Evolutionary conservation across 2,113 vertebrate species (phyloP), one percentile per base, ranked within the genome.

Genomic region (Tringa solitaria): DNA sequence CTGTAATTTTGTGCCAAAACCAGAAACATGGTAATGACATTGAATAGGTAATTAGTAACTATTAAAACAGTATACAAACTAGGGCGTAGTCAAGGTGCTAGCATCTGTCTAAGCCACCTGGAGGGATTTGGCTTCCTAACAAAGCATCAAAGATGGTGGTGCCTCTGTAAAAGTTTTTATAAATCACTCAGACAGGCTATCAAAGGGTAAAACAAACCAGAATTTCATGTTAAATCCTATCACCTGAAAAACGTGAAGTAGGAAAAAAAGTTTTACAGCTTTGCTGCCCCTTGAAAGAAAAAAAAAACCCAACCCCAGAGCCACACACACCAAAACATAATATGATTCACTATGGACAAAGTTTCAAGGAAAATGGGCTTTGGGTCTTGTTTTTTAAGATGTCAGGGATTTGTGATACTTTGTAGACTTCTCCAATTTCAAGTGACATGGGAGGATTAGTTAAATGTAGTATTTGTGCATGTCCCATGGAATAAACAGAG

Each of bases 41-140:
- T 95, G 97, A 97, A 27, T 87, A 96, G 97, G 96, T 98, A 98
- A 98, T 98, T 98, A 98, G 97, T 98, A 80, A 96, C 98, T 97
- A 98, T 98, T 98, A 98, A 97, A 98, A 96, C 96, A 81, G 37
- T 97, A 97, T 97, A 98, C 98, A 96, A 98, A 97, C 96, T 63
- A 97, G 97, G 98, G 97, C 88, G 97, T 97, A 93, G 97, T 92
- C 96, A 90, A 97, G 97, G 97, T 79, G 90, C 84, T 32, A 96
- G 96, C 98, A 97, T 97, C 97, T 98, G 97, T 96, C 96, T 96
- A 90, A 98, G 97, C 95, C 95, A 97, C 98, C 98, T 53, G 87
- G 87, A 95, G 98, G 97, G 93, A 94, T 97, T 97, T 98, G 98
- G 98, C 98, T 97, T 75, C 96, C 89, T 97, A 98, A 98, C 98